These are phyloP conservation scores for Aeoliscus strigatus DNA, from an alignment of 2,797 vertebrate genomes.

Conservation along the genomic window DNA sequence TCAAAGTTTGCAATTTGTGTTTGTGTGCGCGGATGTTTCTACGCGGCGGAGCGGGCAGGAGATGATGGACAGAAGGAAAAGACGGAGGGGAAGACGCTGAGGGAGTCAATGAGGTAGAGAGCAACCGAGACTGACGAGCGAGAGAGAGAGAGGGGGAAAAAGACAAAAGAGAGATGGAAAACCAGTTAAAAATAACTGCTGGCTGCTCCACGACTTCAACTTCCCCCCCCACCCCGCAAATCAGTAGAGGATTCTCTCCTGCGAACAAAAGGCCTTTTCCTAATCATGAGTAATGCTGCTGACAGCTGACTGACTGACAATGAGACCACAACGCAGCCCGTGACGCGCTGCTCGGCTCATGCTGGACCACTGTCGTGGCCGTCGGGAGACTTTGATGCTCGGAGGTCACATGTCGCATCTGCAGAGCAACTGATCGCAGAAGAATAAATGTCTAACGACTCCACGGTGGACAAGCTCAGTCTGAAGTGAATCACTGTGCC, in stretches of 20 bases:
- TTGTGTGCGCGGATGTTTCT: slow-evolving; percentile 17
- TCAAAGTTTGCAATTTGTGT: slow-evolving; percentile 48
- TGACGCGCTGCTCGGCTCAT: no score
- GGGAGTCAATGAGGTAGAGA: slow-evolving; percentile 1
- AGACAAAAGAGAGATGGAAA: slow-evolving; percentile 18
- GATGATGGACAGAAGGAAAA: slow-evolving; percentile 17
- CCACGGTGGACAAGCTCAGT: no score
- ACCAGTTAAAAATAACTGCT: slow-evolving; percentile 12
- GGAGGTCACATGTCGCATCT: no score
- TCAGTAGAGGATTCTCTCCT: slow-evolving; percentile 34
- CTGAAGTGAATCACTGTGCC: no score
- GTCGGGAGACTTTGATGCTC: no score
- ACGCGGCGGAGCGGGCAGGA: slow-evolving; percentile 4
- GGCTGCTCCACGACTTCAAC: slow-evolving; percentile 20
- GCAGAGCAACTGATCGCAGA: no score
- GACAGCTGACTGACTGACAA: slow-evolving; percentile 66
- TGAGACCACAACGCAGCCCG: slow-evolving; percentile 35
- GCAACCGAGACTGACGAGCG: slow-evolving; percentile 1
- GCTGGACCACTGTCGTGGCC: no score
- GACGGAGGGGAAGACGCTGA: slow-evolving; percentile 9
- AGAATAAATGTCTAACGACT: no score
- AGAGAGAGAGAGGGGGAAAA: background rate
- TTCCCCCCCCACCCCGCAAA: slow-evolving; percentile 25
- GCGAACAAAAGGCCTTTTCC: slow-evolving; percentile 48
- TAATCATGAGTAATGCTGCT: slow-evolving; percentile 52